Base-by-base conservation (phyloP, 35 echinoderm and acorn worm species). In the Diadema setosum region DNA sequence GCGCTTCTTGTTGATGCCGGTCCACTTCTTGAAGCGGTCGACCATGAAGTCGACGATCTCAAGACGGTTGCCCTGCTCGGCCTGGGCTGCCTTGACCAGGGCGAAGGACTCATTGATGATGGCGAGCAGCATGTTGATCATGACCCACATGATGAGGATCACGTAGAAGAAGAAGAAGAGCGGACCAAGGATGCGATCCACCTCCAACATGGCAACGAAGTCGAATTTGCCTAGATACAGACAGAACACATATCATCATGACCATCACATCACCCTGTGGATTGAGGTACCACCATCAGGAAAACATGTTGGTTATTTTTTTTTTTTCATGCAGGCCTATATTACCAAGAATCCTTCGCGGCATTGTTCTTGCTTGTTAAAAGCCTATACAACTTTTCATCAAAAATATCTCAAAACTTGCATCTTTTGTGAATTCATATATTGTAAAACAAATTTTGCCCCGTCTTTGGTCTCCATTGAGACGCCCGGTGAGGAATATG, bases 1-100 rank as follows among this genome's bases (percentile, higher is more conserved):
- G 50, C 91, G 86, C 52, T 93, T 93, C 81, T 93, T 88, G 12
- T 75, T 58, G 35, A 94, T 82, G 14, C 95, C 95, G 30, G 87
- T 97, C 59, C 83, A 97, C 16, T 27, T n/a, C 65, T 94, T 93
- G 56, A 97, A 97, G 81, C 88, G 82, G 26, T 59, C 64, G 16
- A 97, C 40, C 95, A 97, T 97, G 45, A 97, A 97, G 88, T 97
- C 95, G 1, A 97, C 87, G 0, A 97, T 93, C 44, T 97, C 95
- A 29, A 93, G 70, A 42, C 94, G 88, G 21, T 97, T 97, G 50
- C 94, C 65, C 41, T 81, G 70, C 27, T 93, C 81, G 43, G 80
- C 84, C 15, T 87, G 50, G 11, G 45, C 91, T 2, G 87, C 88
- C 81, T 74, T 52, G 3, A 92, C 90, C 45, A 84, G 49, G 21